phyloP scores from a whole-genome alignment of 2,797 vertebrate genomes.

The Picus viridis region DNA sequence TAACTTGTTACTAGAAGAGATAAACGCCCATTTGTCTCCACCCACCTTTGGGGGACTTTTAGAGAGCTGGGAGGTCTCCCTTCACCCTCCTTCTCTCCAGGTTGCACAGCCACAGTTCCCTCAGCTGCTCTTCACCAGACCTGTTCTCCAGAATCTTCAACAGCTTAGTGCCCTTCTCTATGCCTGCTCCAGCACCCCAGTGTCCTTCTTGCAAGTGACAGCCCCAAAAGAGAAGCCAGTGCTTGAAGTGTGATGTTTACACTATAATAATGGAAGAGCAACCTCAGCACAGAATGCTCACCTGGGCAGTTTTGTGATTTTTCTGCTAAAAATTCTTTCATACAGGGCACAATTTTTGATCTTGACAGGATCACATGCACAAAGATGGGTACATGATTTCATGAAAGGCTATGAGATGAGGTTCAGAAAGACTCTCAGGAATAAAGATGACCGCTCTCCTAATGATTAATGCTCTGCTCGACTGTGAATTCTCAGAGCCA shows the following conservation, averaged over 20 bases:
- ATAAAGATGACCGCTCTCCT: neutral
- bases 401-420: neutral
- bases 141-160: too few species aligned
- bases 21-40: too few species aligned
- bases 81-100: too few species aligned
- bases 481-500: neutral
- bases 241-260: neutral
- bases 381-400: neutral
- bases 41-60: too few species aligned
- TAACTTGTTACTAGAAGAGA: too few species aligned
- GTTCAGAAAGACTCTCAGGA: neutral
- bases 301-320: fast-evolving
- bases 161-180: too few species aligned
- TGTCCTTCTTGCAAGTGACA: too few species aligned
- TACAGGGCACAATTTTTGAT: neutral
- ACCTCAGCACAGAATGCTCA: neutral
- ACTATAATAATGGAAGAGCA: neutral
- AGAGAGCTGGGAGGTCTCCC: too few species aligned
- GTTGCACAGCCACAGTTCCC: too few species aligned
- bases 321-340: neutral
- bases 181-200: too few species aligned
- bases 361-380: neutral
- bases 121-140: too few species aligned
- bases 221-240: too few species aligned
- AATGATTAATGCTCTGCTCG: neutral